Evolutionary conservation across 2,113 vertebrate species (phyloP).

Genomic region (Laterallus jamaicensis): DNA sequence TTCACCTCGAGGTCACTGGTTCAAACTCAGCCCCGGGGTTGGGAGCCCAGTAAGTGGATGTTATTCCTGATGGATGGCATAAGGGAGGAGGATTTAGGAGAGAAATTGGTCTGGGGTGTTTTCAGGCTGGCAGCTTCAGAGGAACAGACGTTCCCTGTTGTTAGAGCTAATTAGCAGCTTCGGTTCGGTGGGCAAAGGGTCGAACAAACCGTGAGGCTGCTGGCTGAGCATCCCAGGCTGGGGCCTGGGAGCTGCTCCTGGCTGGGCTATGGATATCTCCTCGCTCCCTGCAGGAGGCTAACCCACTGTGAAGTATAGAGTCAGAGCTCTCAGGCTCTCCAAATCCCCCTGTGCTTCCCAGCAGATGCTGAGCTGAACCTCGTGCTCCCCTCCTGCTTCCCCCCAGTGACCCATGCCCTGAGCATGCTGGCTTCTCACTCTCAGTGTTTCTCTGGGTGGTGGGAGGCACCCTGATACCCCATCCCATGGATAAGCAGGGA

Average conservation of each 20-base stretch:
- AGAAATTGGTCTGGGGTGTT: neutral
- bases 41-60: neutral
- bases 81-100: neutral
- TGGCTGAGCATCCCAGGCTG: neutral
- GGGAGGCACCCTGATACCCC: neutral
- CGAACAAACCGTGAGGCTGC: neutral
- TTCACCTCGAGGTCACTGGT: neutral
- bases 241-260: neutral
- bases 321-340: neutral
- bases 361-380: neutral
- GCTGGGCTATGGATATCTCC: neutral
- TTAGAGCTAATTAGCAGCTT: neutral
- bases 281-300: neutral
- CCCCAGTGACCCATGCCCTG: neutral
- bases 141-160: neutral
- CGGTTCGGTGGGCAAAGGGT: neutral
- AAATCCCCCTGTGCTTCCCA: neutral
- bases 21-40: neutral
- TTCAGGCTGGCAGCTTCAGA: neutral
- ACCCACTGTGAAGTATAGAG: neutral
- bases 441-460: neutral
- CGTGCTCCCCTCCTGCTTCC: neutral
- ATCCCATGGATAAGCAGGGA: rapidly evolving
- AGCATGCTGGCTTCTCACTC: rapidly evolving
- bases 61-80: neutral